Evolutionary conservation across 1,140 invertebrate genomes (phyloP), one percentile per base, ranked within the genome.

Genomic region (Neuroterus valhalla): DNA sequence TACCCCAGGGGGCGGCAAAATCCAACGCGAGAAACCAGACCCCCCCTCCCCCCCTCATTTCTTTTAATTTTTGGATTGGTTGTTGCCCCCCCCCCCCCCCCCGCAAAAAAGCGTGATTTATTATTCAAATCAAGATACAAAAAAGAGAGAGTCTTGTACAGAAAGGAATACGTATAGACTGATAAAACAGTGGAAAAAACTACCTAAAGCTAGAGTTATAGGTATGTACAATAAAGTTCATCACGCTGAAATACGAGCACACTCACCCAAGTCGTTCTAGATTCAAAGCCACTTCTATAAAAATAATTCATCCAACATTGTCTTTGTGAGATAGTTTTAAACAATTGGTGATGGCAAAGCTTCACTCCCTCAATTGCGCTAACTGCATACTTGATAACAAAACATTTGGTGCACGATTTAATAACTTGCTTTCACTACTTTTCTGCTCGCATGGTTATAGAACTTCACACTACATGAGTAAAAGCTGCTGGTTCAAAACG

Each of bases 261-360:
- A 76, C 72, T 77, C 69, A 74, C 68, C 68, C 31, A 26, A 44
- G n/a, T 68, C n/a, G 66, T 66, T 45, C 38, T 68, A 71, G 26
- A 70, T 21, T 11, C 66, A 68, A 52, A 71, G 0, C 31, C 6
- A 43, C n/a, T 71, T 71, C 48, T 48, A 55, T 17, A 62, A 21
- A 62, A 66, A 23, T 55, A 44, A 12, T 21, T 62, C 68, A 66
- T 73, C 17, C 50, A 66, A 66, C 19, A 52, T 6, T 43, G 31
- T 44, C 50, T 50, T n/a, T 45, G 19, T 14, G 2, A 73, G 31
- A 21, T 62, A 50, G 48, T 62, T 62, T 73, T 66, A 11, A 10
- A 42, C 44, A 5, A 67, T 19, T 66, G 12, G 26, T 31, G 55
- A n/a, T 38, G 4, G 14, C 55, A 62, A 62, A 62, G 55, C 55